These are phyloP conservation scores for Crypturellus tataupa DNA, from an alignment of 2,797 vertebrate species.

Conservation along the genomic window DNA sequence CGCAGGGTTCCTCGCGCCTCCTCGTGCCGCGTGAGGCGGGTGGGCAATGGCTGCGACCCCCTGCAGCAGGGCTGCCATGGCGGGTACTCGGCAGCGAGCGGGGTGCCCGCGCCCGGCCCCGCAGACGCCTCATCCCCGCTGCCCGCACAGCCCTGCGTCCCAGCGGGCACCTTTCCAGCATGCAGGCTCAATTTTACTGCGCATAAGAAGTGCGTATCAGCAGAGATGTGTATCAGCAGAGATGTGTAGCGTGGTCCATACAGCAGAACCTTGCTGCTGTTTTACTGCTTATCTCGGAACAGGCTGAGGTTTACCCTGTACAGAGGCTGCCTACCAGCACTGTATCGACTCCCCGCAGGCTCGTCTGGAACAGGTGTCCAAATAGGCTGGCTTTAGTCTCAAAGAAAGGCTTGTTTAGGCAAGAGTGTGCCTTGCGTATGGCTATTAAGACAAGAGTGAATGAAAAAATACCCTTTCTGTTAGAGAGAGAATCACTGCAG, in stretches of 20 bases:
- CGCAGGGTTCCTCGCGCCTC: background rate
- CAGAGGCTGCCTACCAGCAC: background rate
- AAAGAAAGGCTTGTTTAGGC: background rate
- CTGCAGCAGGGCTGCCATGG: background rate
- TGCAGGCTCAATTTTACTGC: background rate
- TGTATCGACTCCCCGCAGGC: background rate
- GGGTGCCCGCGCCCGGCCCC: rapidly evolving
- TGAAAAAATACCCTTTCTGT: background rate
- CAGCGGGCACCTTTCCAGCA: background rate
- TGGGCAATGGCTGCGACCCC: background rate
- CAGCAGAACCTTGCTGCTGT: background rate
- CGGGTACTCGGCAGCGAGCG: background rate
- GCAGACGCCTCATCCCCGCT: background rate
- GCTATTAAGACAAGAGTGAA: background rate
- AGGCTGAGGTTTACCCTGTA: background rate
- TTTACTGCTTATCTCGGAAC: background rate
- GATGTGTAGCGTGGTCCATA: background rate
- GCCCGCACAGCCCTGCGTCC: background rate
- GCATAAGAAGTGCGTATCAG: rapidly evolving
- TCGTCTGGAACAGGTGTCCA: background rate
- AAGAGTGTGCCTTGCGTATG: slow-evolving; percentile 6
- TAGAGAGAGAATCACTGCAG: background rate
- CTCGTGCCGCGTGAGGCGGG: background rate
- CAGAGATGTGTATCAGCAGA: rapidly evolving
- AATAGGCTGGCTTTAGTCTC: background rate